Evolutionary conservation across 2,797 vertebrate species (phyloP).

Genomic region (Diceros bicornis): DNA sequence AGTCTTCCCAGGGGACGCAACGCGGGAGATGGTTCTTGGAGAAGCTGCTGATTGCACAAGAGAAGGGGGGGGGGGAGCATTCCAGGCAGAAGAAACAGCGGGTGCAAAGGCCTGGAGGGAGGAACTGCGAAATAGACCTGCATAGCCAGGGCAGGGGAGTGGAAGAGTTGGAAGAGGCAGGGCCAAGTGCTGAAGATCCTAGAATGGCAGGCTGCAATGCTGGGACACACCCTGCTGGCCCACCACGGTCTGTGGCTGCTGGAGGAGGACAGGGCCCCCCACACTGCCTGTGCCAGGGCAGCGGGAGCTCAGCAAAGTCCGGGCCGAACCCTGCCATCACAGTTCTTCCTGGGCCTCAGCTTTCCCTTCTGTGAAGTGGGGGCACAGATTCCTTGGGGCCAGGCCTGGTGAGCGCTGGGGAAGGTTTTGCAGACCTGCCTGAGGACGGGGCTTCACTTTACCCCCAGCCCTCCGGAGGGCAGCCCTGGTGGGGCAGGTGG

Average conservation of each 20-base stretch:
- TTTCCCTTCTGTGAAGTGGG: constrained; percentile 27
- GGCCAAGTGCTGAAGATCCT: neutral
- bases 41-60: neutral
- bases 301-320: neutral
- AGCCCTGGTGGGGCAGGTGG: neutral
- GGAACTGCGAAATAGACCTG: neutral
- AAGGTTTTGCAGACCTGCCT: constrained; percentile 14
- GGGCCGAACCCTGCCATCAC: neutral
- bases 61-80: neutral
- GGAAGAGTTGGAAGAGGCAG: too few species aligned
- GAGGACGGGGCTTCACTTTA: neutral
- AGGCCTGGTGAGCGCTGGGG: neutral
- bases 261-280: neutral
- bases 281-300: neutral
- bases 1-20: neutral
- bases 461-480: neutral
- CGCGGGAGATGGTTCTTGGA: neutral
- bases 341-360: neutral
- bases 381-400: neutral
- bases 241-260: neutral
- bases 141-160: neutral
- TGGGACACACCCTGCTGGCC: neutral
- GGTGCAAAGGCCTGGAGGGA: neutral
- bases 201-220: neutral
- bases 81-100: constrained; percentile 16